Evolutionary conservation across 2,888 invertebrate genomes (phyloP), one percentile per base, ranked within the genome.

Genomic region (Conistra vaccinii): DNA sequence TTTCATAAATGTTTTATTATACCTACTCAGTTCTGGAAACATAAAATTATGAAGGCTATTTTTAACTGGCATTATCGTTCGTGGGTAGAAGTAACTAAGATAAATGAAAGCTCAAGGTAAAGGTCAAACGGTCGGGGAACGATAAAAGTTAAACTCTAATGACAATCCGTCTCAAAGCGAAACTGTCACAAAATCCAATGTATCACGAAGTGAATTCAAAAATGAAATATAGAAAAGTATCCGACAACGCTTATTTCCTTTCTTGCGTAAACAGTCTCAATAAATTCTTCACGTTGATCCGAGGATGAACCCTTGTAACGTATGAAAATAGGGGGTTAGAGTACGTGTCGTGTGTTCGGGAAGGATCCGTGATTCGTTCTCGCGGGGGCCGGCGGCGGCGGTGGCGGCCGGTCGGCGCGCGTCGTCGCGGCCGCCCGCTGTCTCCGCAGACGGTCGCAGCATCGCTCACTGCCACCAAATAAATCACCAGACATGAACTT

Each of bases 261-360:
- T 89, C 89, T 88, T 89, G 86, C 84, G 90, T 93, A 93, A 93
- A 93, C 92, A 93, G 89, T 91, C 91, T 92, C 93, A 92, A 94
- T 95, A 95, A 94, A 95, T 94, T 93, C 92, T 92, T 94, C 93
- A 92, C 89, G 90, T 89, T 94, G 94, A 95, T 94, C 94, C 93
- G 82, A 82, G 92, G 93, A 92, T 93, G 92, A 93, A 92, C 91
- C 90, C 89, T 90, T 89, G 92, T 88, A 93, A 93, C 93, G 90
- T 93, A 94, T 94, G 93, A 93, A 94, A 94, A 94, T 94, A 89
- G 92, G 91, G 91, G 91, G 90, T 91, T 89, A 69, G 84, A 86
- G 88, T 85, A 87, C 89, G 89, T 87, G 86, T 86, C 84, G 84
- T 88, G 86, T 87, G 87, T 76, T 75, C 69, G 77, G 80, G 87